Evolutionary conservation across 2,888 invertebrate genomes (phyloP).

Genomic region (Meteorus colon): DNA sequence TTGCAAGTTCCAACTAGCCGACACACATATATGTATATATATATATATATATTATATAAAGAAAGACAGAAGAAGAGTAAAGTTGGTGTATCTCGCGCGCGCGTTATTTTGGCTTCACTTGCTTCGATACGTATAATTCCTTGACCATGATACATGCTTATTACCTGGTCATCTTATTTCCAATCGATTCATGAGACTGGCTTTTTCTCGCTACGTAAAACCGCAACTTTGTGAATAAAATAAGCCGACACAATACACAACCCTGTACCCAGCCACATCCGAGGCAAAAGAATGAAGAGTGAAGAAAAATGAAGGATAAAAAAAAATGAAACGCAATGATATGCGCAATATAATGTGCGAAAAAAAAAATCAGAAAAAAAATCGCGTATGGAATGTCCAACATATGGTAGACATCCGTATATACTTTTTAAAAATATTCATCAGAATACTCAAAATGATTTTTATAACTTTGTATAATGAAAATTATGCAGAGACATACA

Average conservation of each 20-base stretch:
- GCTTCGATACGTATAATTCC: conserved; percentile 48
- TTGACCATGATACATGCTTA: conserved; percentile 53
- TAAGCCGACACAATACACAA: conserved; percentile 20
- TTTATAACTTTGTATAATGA: not conserved
- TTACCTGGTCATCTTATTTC: conserved; percentile 44
- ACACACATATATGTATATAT: conserved; percentile 4
- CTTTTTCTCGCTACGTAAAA: conserved; percentile 33
- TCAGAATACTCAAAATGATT: not conserved
- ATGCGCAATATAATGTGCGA: conserved; percentile 34
- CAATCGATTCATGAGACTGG: conserved; percentile 44
- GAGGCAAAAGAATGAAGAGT: conserved; percentile 13
- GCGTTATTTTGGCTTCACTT: not conserved
- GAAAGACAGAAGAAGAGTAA: conserved; percentile 32
- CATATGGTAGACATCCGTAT: conserved; percentile 68
- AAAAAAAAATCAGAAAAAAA: conserved; percentile 37
- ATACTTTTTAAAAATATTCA: conserved; percentile 30
- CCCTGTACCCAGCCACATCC: not conserved
- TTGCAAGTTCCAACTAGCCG: conserved; percentile 32
- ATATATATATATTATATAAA: not conserved
- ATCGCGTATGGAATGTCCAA: conserved; percentile 59
- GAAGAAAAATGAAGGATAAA: conserved; percentile 21
- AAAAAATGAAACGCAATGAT: conserved; percentile 21
- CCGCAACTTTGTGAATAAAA: conserved; percentile 38
- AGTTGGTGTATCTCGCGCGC: not conserved
- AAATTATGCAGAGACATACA: too few relatives aligned